Percentiles rank a stretch among this genome's conserved stretches.
These are phyloP conservation scores for Limenitis camilla DNA, from an alignment of 2,888 invertebrate genomes.

Conservation along the genomic window DNA sequence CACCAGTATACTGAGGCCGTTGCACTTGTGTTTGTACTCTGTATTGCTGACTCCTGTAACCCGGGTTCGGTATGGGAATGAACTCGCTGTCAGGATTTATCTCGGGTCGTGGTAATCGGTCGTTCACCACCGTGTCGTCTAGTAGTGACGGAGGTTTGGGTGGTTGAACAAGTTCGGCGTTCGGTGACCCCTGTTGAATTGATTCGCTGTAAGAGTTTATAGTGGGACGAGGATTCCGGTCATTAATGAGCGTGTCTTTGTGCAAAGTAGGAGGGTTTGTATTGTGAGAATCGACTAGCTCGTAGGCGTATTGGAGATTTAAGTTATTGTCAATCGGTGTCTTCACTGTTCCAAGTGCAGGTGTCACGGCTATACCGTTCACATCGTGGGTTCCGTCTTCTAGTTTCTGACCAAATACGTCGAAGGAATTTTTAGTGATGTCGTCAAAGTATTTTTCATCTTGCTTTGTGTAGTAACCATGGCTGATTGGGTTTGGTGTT, in stretches of 20 bases:
- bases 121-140: slow-evolving; percentile 82
- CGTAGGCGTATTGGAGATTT: slow-evolving; percentile 72
- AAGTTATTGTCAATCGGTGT: slow-evolving; percentile 70
- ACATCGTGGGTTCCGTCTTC: slow-evolving; percentile 65
- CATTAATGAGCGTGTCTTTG: slow-evolving; percentile 82
- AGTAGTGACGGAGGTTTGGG: slow-evolving; percentile 67
- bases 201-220: slow-evolving; percentile 81
- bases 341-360: slow-evolving; percentile 59
- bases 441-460: slow-evolving; percentile 80
- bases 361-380: slow-evolving; percentile 63
- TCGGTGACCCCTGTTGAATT: slow-evolving; percentile 41
- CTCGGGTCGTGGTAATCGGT: slow-evolving; percentile 78
- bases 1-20: slow-evolving; percentile 53
- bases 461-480: slow-evolving; percentile 80
- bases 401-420: slow-evolving; percentile 82
- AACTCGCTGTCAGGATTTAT: slow-evolving; percentile 82
- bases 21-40: slow-evolving; percentile 44
- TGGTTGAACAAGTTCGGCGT: slow-evolving; percentile 47
- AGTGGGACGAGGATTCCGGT: slow-evolving; percentile 77
- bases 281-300: slow-evolving; percentile 51
- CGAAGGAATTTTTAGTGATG: slow-evolving; percentile 83
- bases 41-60: slow-evolving; percentile 54
- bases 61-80: slow-evolving; percentile 65
- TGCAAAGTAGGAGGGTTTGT: slow-evolving; percentile 68
- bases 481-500: slow-evolving; percentile 73